Conservation (phyloP, 2,888 invertebrate species). For the Troides oblongomaculatus region DNA sequence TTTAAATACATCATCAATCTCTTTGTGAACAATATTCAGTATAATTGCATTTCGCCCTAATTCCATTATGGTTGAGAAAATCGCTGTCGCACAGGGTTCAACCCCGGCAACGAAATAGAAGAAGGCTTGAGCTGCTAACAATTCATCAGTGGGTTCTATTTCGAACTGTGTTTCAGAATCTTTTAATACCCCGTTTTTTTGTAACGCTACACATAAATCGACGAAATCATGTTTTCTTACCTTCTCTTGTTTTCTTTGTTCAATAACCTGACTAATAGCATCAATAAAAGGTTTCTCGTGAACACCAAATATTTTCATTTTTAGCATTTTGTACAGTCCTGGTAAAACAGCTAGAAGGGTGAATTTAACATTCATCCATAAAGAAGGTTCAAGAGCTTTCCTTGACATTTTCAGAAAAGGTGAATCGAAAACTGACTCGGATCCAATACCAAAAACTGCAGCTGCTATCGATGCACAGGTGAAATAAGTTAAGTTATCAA, state of each 20-base stretch:
- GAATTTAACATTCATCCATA: constrained; percentile 35
- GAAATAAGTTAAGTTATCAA: constrained; percentile 35
- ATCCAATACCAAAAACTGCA: constrained; percentile 39
- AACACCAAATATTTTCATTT: constrained; percentile 30
- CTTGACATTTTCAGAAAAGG: constrained; percentile 40
- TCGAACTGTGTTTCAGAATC: constrained; percentile 48
- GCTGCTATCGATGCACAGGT: constrained; percentile 43
- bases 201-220: constrained; percentile 53
- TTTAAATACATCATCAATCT: constrained; percentile 50
- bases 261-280: neutral
- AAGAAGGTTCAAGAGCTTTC: constrained; percentile 31
- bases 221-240: constrained; percentile 53
- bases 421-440: constrained; percentile 33
- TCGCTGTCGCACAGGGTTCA: constrained; percentile 55
- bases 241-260: neutral
- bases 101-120: constrained; percentile 58
- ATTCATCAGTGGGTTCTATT: constrained; percentile 55
- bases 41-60: constrained; percentile 54
- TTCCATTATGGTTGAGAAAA: constrained; percentile 52
- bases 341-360: constrained; percentile 30
- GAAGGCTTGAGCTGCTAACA: constrained; percentile 35
- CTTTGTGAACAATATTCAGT: constrained; percentile 50
- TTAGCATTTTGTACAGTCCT: constrained; percentile 37
- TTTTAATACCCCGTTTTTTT: constrained; percentile 48
- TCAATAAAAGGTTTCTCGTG: neutral